These are phyloP conservation scores for Phrynocephalus vlangalii DNA, from an alignment of 2,797 vertebrate genomes.

Conservation along the genomic window DNA sequence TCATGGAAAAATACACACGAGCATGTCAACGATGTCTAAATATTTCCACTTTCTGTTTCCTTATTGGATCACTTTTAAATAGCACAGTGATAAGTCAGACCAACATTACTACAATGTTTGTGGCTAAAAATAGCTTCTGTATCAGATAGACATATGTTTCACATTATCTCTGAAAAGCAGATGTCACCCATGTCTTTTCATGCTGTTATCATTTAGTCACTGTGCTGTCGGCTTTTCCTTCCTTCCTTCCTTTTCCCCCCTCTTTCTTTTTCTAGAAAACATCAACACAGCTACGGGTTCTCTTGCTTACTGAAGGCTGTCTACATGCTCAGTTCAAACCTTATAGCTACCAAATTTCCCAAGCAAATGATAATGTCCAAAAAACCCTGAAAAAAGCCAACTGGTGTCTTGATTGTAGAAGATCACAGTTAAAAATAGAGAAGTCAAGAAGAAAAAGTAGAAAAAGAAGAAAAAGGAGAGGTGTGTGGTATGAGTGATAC, in stretches of 20 bases:
- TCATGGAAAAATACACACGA: neutral
- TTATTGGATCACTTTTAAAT: conserved; percentile 19
- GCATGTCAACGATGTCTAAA: neutral
- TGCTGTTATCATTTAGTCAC: neutral
- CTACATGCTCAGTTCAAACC: conserved; percentile 3
- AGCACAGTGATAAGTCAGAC: conserved; percentile 34
- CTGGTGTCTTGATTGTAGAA: conserved; percentile 11
- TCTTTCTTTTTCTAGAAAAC: too few species aligned
- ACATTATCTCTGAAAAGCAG: neutral
- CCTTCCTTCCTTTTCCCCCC: neutral
- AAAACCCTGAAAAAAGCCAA: neutral
- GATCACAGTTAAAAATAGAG: neutral
- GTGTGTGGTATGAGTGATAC: neutral
- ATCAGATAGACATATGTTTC: neutral
- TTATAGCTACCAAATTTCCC: conserved; percentile 2
- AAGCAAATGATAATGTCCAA: conserved; percentile 24
- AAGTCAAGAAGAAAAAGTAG: neutral
- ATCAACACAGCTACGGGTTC: neutral
- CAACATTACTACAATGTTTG: conserved; percentile 30
- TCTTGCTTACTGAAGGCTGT: conserved; percentile 16
- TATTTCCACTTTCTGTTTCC: neutral
- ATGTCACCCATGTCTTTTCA: neutral
- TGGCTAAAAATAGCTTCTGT: conserved; percentile 11
- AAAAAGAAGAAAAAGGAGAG: too few species aligned
- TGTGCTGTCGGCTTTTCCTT: neutral